Base-by-base conservation (phyloP, 64 coral and sea anemone genomes). In the Stylophora pistillata region DNA sequence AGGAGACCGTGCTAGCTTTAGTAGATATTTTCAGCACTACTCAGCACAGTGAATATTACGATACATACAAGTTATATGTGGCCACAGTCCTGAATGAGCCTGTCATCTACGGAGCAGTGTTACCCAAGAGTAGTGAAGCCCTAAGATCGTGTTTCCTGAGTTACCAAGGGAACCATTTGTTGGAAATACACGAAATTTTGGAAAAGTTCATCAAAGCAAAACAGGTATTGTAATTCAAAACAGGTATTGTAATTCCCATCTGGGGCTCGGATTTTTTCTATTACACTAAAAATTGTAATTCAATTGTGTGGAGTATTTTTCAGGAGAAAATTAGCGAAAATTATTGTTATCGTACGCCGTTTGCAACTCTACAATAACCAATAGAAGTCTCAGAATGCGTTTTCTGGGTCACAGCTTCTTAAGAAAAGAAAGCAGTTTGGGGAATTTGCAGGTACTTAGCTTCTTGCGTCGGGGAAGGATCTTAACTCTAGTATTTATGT, bases 1-100 rank as follows among this genome's bases (percentile, higher is more conserved):
- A 87, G 55, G 79, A 93, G 56, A 47, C 87, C 53, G 77, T 89
- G 52, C 30, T 96, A 65, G 94, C 94, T 1, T 56, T 96, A 55
- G 94, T 96, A 68, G 94, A 96, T 56, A n/a, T 88, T 11, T 93
- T 89, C 76, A 89, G 79, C 27, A 79, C 81, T 30, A 89, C 91
- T 25, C 87, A 93, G n/a, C 94, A 96, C 16, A 72, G 52, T 28
- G 37, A 53, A 23, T 86, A 89, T 30, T 96, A 89, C 81, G 78
- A 81, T n/a, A 80, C 72, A 25, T 84, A 96, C 75, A 73, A 63
- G 53, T 30, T 96, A 9, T 79, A 86, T 71, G 81, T 80, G 20
- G 81, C 86, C 13, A 89, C 87, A 23, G 75, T 86, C 27, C 78
- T 96, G 20, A 77, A 72, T 76, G 71, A 90, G 27, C 76, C 79